Evolutionary conservation across 2,888 invertebrate species (phyloP), one percentile per base, ranked within the genome.

Genomic region (Trissonchulus sp.): DNA sequence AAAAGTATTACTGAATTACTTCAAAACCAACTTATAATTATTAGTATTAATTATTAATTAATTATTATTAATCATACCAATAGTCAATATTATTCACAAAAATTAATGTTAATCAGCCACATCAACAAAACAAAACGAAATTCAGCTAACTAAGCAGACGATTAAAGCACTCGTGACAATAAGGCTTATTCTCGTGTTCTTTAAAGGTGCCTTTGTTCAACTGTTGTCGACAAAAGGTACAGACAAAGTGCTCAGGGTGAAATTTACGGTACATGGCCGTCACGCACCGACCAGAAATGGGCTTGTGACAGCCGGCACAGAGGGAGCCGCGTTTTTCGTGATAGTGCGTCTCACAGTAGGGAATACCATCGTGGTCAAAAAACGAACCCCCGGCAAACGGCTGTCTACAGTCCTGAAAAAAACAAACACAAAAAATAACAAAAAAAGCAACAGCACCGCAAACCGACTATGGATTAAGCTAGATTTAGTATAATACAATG

Each of bases 151-250:
- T 94, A 84, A 96, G 97, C 63, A 98, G 89, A 85, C 96, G 97
- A 79, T 96, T 95, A 85, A 98, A 99, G 87, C 98, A 99, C 77
- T 90, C 89, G 85, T 99, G 98, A 86, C 99, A 99, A 87, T 98
- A 99, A 0, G 99, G 98, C 85, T 97, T 96, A 83, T 96, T 94
- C 85, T 95, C 95, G 85, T 97, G 96, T 86, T 99, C 99, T 86
- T 99, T 99, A 87, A 99, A 99, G 0, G 98, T 99, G 82, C 98
- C 98, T 85, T 98, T 98, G 87, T 97, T 98, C 80, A 99, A 89
- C 85, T 97, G 97, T 84, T 95, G 92, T 78, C 96, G 89, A 84
- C 99, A 99, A 88, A 97, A 98, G n/a, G 97, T 95, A 88, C 99
- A 99, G 3, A 96, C 95, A 85, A 99, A 99, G 87, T 99, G 98